Percentiles rank a stretch among this genome's conserved stretches.
phyloP scores from a whole-genome alignment of 2,113 vertebrate species.

The Anthoscopus minutus region DNA sequence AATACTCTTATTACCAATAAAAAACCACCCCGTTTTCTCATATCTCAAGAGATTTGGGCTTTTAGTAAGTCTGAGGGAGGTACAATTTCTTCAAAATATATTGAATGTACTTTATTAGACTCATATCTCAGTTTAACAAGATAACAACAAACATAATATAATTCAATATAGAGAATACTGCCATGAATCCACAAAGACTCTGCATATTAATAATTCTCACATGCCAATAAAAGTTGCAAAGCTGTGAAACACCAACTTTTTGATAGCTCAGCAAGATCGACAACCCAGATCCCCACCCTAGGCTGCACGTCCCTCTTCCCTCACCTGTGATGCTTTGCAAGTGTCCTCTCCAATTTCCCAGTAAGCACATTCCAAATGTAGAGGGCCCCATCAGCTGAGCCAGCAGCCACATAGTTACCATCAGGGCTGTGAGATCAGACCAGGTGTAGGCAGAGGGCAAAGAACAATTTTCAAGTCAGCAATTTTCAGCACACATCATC shows the following conservation, averaged over 20 bases:
- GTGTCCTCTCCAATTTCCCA: conserved; percentile 83
- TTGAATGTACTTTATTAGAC: background rate
- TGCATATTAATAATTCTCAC: background rate
- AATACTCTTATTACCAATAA: background rate
- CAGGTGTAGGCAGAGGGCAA: background rate
- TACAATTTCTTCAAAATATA: background rate
- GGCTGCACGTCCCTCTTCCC: background rate
- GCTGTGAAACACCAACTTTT: background rate
- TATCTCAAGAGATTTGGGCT: background rate
- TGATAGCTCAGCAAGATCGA: background rate
- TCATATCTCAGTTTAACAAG: background rate
- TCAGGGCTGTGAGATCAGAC: conserved; percentile 79
- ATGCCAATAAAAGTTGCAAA: background rate
- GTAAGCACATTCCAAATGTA: conserved; percentile 92
- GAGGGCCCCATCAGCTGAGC: conserved; percentile 88
- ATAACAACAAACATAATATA: background rate
- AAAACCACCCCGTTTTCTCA: background rate
- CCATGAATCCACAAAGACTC: background rate
- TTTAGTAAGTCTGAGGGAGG: background rate
- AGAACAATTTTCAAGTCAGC: background rate
- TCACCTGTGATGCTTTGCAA: conserved; percentile 91
- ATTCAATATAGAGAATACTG: background rate
- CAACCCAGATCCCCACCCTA: background rate
- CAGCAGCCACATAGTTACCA: conserved; percentile 83
- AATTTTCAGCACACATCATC: background rate